phyloP scores from a whole-genome alignment of 2,797 vertebrate species.

The Apogon talboti region DNA sequence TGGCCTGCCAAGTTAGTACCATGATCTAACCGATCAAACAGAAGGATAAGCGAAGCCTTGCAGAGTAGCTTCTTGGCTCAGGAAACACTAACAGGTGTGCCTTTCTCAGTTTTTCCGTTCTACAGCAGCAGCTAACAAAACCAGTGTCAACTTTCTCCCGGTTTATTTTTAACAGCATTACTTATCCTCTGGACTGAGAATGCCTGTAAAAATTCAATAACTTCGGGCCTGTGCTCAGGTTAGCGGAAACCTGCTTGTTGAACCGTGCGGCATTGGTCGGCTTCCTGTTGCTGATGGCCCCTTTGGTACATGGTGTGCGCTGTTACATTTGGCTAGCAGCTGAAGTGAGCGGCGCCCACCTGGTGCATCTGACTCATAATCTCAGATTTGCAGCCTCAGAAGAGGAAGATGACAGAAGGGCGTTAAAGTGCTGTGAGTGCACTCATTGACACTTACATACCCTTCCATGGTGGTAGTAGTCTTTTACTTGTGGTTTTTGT shows the following conservation, averaged over 20 bases:
- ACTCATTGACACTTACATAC: conserved; percentile 50
- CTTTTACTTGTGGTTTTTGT: conserved; percentile 22
- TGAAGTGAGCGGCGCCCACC: conserved; percentile 69
- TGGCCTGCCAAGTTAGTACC: conserved; percentile 20
- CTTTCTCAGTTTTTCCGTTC: conserved; percentile 60
- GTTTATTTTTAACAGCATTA: neutral
- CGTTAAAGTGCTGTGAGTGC: conserved; percentile 48
- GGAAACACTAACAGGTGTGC: conserved; percentile 65
- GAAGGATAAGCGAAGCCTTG: conserved; percentile 55
- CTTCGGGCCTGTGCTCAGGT: neutral
- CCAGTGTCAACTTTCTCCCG: conserved; percentile 14
- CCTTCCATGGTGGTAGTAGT: conserved; percentile 14
- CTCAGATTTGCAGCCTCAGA: conserved; percentile 67
- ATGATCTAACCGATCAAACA: conserved; percentile 59
- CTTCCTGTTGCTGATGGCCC: conserved; percentile 20
- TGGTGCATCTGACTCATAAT: conserved; percentile 76
- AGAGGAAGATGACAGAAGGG: conserved; percentile 61
- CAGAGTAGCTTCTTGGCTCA: conserved; percentile 65
- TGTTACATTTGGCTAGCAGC: conserved; percentile 61
- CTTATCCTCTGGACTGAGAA: neutral
- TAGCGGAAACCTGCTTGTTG: conserved; percentile 16
- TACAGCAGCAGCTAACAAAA: conserved; percentile 4
- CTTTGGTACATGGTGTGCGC: conserved; percentile 24
- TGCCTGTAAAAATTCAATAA: neutral
- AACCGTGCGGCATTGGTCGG: conserved; percentile 22